phyloP scores from a whole-genome alignment of 2,113 vertebrate species.

The Indicator maculatus region DNA sequence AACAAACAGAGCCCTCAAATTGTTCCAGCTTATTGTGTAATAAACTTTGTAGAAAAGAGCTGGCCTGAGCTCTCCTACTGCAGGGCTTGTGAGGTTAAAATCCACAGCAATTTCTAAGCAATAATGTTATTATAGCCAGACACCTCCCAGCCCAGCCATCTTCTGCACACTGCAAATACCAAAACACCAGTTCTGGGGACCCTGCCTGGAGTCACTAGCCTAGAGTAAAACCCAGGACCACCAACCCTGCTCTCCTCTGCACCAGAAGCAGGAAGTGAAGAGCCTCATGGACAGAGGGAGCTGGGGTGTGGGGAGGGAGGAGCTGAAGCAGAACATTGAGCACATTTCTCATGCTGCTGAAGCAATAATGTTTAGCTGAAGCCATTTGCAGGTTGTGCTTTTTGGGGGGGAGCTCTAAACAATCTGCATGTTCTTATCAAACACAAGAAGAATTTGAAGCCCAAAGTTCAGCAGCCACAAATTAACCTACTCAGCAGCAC shows the following conservation, averaged over 20 bases:
- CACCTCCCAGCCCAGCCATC: not conserved
- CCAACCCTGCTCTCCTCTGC: rapidly evolving
- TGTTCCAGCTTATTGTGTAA: constrained; percentile 12
- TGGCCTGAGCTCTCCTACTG: not conserved
- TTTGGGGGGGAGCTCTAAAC: not conserved
- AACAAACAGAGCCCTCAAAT: not conserved
- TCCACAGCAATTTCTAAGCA: not conserved
- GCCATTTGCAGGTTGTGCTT: not conserved
- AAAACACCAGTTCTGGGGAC: not conserved
- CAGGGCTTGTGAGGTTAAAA: not conserved
- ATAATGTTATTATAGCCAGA: not conserved
- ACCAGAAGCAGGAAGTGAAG: not conserved
- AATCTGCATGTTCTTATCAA: not conserved
- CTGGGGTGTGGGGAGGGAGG: not conserved
- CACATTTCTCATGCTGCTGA: not conserved
- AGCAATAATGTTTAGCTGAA: not conserved
- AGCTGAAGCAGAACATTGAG: not conserved
- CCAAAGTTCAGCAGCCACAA: constrained; percentile 7
- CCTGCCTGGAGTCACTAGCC: not conserved
- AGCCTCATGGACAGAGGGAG: not conserved
- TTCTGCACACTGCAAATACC: not conserved
- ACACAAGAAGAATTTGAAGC: constrained; percentile 35
- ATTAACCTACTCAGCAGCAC: constrained; percentile 19
- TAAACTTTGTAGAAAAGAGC: not conserved
- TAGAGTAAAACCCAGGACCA: not conserved